Base-by-base conservation (phyloP, 1,140 invertebrate genomes). In the Stegodyphus mimosarum region DNA sequence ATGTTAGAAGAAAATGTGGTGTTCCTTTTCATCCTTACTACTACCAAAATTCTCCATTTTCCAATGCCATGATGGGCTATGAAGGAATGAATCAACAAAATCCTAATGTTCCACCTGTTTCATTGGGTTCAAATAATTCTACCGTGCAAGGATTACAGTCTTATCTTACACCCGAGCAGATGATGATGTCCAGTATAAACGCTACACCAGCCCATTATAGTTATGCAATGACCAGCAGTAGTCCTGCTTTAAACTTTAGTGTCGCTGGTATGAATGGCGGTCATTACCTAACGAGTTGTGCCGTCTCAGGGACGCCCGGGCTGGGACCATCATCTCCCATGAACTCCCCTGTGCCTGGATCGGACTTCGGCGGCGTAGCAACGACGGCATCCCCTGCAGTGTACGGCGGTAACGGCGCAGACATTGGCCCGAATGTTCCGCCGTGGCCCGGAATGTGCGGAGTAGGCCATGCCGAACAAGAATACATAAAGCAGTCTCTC, bases 251-350 rank as follows among this genome's bases (percentile, higher is more conserved):
- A 5, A 67, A 63, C 13, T 48, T 73, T 53, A 77, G 66, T 55
- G n/a, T 10, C 52, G 51, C n/a, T 10, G 67, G 70, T 7, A 18
- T 69, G 9, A 73, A 53, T 66, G 53, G 72, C 63, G 75, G 86
- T 55, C 87, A 87, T 55, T 87, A 87, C 77, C 55, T 86, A 77
- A 15, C 80, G 64, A 86, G 86, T 48, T 87, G 86, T 33, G 85
- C 87, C 6, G 66, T 86, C 7, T 63, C 86, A 9, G 33, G 33
- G 33, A 71, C 76, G 13, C 70, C 79, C 49, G 76, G 60, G 7
- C 17, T 70, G 49, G 51, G 51, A 50, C 87, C 63, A 64, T 78
- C 50, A 3, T 79, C 84, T 1, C 78, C 87, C 13, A 66, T 83
- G 64, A 78, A 69, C 17, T 69, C 76, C 1, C 63, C 63, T 7